phyloP scores from a whole-genome alignment of 1,140 invertebrate genomes.

The Nebria ingens region DNA sequence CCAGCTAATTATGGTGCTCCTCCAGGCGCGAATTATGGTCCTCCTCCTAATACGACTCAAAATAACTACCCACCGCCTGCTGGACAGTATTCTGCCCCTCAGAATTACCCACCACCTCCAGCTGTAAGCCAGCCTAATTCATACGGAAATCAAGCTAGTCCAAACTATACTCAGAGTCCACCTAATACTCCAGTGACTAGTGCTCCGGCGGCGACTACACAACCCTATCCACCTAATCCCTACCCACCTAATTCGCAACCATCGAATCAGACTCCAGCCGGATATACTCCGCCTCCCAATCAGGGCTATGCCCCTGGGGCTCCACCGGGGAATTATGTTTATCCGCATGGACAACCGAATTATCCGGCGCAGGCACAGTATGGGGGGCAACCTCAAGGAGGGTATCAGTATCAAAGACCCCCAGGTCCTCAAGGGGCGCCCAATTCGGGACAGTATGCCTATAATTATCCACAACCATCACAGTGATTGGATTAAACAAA shows the following conservation, averaged over 20 bases:
- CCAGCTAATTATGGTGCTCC: slow-evolving; percentile 32
- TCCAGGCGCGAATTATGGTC: slow-evolving; percentile 30
- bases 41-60: slow-evolving; percentile 29
- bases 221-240: slow-evolving; percentile 28
- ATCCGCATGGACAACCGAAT: slow-evolving; percentile 28
- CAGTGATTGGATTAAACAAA: no score
- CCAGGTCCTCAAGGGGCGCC: slow-evolving; percentile 28
- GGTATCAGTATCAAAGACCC: slow-evolving; percentile 30
- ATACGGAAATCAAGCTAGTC: slow-evolving; percentile 23
- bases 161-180: slow-evolving; percentile 25
- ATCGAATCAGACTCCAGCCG: slow-evolving; percentile 26
- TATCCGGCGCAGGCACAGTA: slow-evolving; percentile 33
- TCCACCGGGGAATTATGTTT: slow-evolving; percentile 23
- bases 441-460: slow-evolving; percentile 29
- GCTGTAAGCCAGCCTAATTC: slow-evolving; percentile 23
- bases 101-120: slow-evolving; percentile 32
- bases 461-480: slow-evolving; percentile 32
- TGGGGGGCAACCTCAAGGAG: slow-evolving; percentile 27
- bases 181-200: slow-evolving; percentile 25
- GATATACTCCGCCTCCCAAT: slow-evolving; percentile 26
- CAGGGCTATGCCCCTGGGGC: slow-evolving; percentile 24
- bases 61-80: slow-evolving; percentile 29
- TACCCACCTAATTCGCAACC: slow-evolving; percentile 30
- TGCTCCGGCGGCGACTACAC: slow-evolving; percentile 18
- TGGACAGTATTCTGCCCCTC: slow-evolving; percentile 27